Conservation (phyloP, 2,888 invertebrate genomes). For the Eueremaeus valkanovi region DNA sequence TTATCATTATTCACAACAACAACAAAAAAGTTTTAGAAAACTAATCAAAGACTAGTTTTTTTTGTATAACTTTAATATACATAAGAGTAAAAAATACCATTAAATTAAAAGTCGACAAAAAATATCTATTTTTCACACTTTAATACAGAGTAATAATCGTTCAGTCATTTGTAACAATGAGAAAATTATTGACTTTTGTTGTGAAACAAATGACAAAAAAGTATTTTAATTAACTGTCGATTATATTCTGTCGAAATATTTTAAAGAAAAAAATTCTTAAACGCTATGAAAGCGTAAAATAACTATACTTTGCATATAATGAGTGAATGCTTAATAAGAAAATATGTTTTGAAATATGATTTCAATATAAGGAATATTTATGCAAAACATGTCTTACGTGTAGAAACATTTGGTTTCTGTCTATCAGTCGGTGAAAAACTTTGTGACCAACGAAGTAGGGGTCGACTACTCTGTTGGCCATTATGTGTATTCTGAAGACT, state of each 20-base stretch:
- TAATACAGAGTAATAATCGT: no score
- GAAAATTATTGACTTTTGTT: no score
- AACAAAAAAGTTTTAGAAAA: background rate
- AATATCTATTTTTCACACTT: no score
- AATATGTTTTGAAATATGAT: background rate
- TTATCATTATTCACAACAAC: background rate
- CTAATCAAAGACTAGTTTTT: background rate
- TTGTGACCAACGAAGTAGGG: constrained; percentile 32
- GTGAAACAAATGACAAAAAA: no score
- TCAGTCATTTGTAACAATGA: no score
- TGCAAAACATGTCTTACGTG: constrained; percentile 35
- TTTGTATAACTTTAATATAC: background rate
- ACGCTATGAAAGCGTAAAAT: background rate
- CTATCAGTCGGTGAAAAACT: constrained; percentile 37
- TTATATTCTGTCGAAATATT: no score
- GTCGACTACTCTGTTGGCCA: background rate
- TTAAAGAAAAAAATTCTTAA: no score
- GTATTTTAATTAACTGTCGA: no score
- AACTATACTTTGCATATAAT: background rate
- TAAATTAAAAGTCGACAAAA: no score
- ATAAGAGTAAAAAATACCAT: no score
- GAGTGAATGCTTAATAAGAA: background rate
- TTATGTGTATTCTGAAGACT: background rate
- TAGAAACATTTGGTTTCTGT: constrained; percentile 38
- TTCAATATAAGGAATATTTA: background rate